Base-by-base conservation (phyloP, 2,797 vertebrate genomes). In the Rhynchonycteris naso region DNA sequence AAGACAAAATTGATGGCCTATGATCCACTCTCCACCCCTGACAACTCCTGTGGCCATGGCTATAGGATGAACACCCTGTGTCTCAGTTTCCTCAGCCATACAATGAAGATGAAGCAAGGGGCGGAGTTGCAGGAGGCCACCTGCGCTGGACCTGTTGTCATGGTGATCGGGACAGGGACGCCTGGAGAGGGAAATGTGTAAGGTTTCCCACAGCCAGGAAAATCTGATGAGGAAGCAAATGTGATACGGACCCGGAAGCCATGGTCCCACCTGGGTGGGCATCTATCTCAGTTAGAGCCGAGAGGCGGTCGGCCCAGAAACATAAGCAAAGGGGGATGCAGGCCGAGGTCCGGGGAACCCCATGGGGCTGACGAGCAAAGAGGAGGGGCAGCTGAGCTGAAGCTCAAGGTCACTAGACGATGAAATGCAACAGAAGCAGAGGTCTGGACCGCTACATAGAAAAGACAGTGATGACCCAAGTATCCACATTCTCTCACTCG, bases 291-390 rank as follows among this genome's bases (percentile, higher is more conserved):
- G 47, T 35, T n/a, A 33, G 69, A 13, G 8, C 8, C 7, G 2
- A 14, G 58, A 7, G 0, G 43, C 18, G 54, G 16, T 24, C 21
- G 30, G 63, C 54, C 61, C 5, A 13, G 56, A 72, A 66, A 15
- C 2, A 6, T 18, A 22, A 58, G 50, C 54, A 21, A 38, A 43
- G 43, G 43, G 14, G 33, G 9, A 10, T 2, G 12, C 4, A 0
- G 8, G 13, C 38, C 52, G 47, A 12, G 4, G 4, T 15, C 21
- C 4, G 0, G 21, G 52, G 63, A 63, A 21, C 14, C 72, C 0
- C 0, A 30, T 7, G 35, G 16, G 54, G 43, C 30, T 4, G 54
- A 4, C 1, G 3, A 19, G 26, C n/a, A n/a, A 35, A 35, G 14
- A 72, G 59, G 14, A 0, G 12, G 43, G 68, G 28, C 14, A 18